Conservation (phyloP, 2,888 invertebrate species). For the Allophyes oxyacanthae region DNA sequence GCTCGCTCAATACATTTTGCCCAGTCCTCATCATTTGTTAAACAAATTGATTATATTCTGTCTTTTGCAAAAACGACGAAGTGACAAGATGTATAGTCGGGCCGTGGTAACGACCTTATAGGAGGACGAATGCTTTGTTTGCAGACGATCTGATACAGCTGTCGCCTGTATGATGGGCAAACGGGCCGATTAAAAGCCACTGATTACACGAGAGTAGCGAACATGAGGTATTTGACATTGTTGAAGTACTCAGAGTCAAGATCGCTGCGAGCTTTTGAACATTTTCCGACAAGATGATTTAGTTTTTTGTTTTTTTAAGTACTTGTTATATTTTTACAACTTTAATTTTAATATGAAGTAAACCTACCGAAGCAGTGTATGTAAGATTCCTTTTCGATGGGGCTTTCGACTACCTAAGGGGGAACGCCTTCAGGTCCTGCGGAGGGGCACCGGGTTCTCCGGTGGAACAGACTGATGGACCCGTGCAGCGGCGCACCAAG, state of each 20-base stretch:
- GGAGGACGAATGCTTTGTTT: constrained; percentile 51
- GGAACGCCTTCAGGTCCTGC: no score
- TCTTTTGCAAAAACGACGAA: constrained; percentile 33
- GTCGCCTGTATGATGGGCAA: constrained; percentile 54
- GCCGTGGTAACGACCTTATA: constrained; percentile 50
- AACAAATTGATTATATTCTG: constrained; percentile 30
- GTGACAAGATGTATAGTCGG: constrained; percentile 39
- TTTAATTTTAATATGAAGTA: no score
- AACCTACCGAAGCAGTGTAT: no score
- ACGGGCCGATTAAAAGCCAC: constrained; percentile 56
- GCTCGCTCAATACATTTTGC: not conserved
- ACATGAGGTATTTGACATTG: constrained; percentile 57
- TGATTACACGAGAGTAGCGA: constrained; percentile 53
- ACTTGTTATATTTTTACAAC: no score
- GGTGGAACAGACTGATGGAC: no score
- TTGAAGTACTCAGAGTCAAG: constrained; percentile 33
- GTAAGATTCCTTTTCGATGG: no score
- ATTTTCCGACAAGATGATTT: constrained; percentile 37
- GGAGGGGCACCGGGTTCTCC: no score
- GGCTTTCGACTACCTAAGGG: no score
- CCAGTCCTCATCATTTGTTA: constrained; percentile 25
- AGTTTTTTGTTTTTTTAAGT: constrained; percentile 1
- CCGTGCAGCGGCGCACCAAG: no score
- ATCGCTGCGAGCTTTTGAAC: constrained; percentile 42
- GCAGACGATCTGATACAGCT: constrained; percentile 60